Evolutionary conservation across 2,797 vertebrate species (phyloP).

Genomic region (Novumbra hubbsi): DNA sequence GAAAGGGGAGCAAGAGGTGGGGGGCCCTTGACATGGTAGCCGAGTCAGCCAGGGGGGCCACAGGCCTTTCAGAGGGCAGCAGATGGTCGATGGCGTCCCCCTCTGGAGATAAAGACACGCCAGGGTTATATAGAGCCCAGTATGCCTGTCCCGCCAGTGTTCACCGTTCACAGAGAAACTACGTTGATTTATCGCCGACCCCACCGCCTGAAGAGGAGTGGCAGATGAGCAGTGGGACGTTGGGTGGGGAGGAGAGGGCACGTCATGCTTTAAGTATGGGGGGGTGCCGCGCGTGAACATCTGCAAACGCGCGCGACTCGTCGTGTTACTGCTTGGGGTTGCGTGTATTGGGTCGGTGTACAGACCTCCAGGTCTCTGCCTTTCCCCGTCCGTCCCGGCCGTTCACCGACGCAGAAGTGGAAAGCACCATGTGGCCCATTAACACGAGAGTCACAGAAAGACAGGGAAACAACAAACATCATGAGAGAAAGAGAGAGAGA

Average conservation of each 20-base stretch:
- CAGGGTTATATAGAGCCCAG: slow-evolving; percentile 23
- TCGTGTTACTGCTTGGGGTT: neutral
- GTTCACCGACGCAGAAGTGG: slow-evolving; percentile 8
- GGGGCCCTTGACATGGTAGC: slow-evolving; percentile 19
- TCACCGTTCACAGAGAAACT: neutral
- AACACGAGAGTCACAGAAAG: neutral
- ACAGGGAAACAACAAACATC: neutral
- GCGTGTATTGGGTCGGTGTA: neutral
- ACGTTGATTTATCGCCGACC: slow-evolving; percentile 5
- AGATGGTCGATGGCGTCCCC: slow-evolving; percentile 29
- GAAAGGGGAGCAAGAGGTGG: neutral
- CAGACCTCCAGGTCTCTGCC: neutral
- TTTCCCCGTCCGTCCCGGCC: neutral
- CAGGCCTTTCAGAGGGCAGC: neutral
- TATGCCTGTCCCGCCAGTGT: neutral
- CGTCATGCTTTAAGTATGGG: neutral
- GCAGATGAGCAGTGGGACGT: neutral
- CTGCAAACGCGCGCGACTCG: neutral
- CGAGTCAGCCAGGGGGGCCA: neutral
- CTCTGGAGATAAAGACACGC: slow-evolving; percentile 22
- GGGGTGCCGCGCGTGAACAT: neutral
- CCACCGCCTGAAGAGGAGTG: neutral
- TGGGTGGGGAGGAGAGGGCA: neutral
- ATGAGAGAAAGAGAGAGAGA: neutral
- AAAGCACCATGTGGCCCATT: slow-evolving; percentile 8